Conservation (phyloP, 2,888 invertebrate genomes). For the Doris montereyensis region DNA sequence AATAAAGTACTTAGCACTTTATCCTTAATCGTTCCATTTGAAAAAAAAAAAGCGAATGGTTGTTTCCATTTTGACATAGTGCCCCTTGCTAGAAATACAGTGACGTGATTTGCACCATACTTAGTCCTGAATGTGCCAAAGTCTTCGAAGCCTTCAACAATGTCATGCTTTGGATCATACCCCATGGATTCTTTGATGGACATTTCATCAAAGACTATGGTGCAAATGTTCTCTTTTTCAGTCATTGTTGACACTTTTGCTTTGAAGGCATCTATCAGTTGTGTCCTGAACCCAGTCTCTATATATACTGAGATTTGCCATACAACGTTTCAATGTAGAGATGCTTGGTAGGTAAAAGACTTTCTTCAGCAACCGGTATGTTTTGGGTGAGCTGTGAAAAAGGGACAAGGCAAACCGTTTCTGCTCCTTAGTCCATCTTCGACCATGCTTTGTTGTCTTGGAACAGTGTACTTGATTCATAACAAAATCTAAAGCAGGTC, state of each 20-base stretch:
- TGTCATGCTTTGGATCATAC: constrained; percentile 1
- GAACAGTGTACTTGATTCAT: too few species aligned
- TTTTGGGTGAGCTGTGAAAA: too few species aligned
- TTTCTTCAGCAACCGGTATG: too few species aligned
- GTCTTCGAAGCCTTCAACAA: constrained; percentile 18
- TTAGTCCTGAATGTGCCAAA: background rate
- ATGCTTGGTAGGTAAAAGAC: too few species aligned
- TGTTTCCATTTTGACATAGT: constrained; percentile 12
- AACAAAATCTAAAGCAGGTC: too few species aligned
- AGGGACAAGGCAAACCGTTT: too few species aligned
- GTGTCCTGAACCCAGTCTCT: too few species aligned
- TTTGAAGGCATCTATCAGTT: too few species aligned
- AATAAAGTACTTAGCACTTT: background rate
- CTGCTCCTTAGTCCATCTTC: too few species aligned
- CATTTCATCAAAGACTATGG: constrained; percentile 27
- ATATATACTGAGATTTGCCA: too few species aligned
- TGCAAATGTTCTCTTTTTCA: constrained; percentile 6
- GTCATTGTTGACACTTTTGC: background rate
- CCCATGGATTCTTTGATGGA: constrained; percentile 1
- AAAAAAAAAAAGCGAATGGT: constrained; percentile 10
- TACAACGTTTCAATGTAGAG: too few species aligned
- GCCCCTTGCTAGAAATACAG: constrained; percentile 18
- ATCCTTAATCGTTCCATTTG: constrained; percentile 5
- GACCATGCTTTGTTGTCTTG: too few species aligned
- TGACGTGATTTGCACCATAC: constrained; percentile 12